A percentile compares a stretch with the other conserved stretches of the same genome.
Evolutionary conservation across 2,113 vertebrate species (phyloP).

Genomic region (Synodontis membranacea): DNA sequence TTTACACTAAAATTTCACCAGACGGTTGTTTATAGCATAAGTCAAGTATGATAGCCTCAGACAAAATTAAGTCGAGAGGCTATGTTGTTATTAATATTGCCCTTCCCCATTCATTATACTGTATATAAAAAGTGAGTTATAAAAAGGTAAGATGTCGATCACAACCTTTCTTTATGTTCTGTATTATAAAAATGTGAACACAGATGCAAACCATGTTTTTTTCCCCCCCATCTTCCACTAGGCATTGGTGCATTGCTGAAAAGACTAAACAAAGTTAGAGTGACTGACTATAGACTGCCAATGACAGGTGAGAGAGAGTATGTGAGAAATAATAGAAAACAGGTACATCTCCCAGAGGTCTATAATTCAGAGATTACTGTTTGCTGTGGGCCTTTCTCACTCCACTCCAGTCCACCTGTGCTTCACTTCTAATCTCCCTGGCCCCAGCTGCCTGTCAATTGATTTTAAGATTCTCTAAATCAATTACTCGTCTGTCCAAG

Average conservation of each 20-base stretch:
- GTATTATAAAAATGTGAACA: neutral
- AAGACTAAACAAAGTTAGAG: constrained; percentile 28
- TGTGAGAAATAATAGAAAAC: constrained; percentile 75
- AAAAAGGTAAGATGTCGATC: neutral
- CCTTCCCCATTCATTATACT: neutral
- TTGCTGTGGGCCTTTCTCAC: constrained; percentile 72
- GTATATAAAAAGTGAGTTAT: neutral
- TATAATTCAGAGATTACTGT: constrained; percentile 81
- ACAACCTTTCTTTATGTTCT: neutral
- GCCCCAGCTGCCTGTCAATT: constrained; percentile 79
- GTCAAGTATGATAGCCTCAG: neutral
- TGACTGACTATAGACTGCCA: constrained; percentile 69
- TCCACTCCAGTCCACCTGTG: constrained; percentile 67
- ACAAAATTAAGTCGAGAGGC: neutral
- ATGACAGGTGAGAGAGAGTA: constrained; percentile 60
- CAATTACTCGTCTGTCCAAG: constrained; percentile 78
- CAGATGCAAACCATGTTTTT: neutral
- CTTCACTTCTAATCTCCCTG: constrained; percentile 79
- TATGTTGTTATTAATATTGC: neutral
- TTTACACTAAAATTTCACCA: neutral
- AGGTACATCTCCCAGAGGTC: constrained; percentile 77
- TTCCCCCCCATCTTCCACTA: constrained; percentile 1
- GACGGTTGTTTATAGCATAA: neutral
- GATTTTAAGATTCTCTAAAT: constrained; percentile 82
- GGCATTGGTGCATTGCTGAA: constrained; percentile 12